Evolutionary conservation across 2,113 vertebrate species (phyloP).

Genomic region (Aspiorhynchus laticeps): DNA sequence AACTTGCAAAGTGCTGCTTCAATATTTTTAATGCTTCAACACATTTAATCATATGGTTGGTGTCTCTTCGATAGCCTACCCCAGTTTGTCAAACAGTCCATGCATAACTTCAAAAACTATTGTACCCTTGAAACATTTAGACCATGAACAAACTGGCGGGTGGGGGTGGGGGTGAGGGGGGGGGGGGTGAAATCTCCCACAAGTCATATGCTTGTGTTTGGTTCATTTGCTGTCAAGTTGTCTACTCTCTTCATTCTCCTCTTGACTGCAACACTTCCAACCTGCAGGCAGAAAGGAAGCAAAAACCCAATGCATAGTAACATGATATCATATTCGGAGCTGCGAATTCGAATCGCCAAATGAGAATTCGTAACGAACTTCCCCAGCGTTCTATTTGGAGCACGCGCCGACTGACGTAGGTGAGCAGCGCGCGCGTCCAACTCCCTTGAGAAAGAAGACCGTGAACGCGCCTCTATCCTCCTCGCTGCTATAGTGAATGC

Average conservation of each 20-base stretch:
- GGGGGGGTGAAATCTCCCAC: not conserved
- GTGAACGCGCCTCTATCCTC: slow-evolving; percentile 73
- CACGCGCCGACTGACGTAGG: slow-evolving; percentile 74
- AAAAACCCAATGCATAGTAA: not conserved
- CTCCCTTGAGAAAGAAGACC: slow-evolving; percentile 68
- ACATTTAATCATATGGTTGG: slow-evolving; percentile 34
- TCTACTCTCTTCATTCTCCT: not conserved
- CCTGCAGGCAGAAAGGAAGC: not conserved
- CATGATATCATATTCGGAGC: not conserved
- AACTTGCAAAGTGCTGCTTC: slow-evolving; percentile 45
- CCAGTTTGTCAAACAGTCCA: slow-evolving; percentile 13
- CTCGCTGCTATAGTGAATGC: slow-evolving; percentile 73
- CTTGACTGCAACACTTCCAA: not conserved
- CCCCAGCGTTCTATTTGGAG: slow-evolving; percentile 61
- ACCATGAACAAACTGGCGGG: not conserved
- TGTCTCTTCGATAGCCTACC: slow-evolving; percentile 18
- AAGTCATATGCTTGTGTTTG: not conserved
- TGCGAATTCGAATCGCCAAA: not conserved
- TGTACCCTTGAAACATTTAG: not conserved
- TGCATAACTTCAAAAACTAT: not conserved
- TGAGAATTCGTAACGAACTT: slow-evolving; percentile 13
- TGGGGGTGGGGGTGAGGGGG: too few species aligned
- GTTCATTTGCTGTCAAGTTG: not conserved
- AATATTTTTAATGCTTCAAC: slow-evolving; percentile 47
- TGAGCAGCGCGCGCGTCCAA: slow-evolving; percentile 71